These are phyloP conservation scores for Apodemus speciosus DNA, from an alignment of 2,113 vertebrate species.

Conservation along the genomic window DNA sequence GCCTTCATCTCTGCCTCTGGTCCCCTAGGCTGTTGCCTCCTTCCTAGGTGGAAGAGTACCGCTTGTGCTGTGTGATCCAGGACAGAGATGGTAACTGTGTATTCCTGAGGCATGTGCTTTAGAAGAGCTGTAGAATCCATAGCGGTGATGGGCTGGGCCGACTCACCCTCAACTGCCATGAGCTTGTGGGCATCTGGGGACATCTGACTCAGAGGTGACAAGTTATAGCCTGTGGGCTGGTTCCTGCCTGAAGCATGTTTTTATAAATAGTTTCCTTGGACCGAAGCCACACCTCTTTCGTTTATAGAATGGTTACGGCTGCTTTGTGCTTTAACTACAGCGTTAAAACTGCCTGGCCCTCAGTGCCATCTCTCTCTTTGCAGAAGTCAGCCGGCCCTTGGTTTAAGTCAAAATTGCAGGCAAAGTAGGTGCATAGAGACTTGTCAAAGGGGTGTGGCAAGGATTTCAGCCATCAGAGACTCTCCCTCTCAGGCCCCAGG, in stretches of 20 bases:
- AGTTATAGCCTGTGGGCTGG: background rate
- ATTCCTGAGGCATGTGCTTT: background rate
- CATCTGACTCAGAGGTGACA: background rate
- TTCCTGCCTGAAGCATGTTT: constrained; percentile 27
- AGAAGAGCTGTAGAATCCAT: fast-evolving
- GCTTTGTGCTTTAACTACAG: background rate
- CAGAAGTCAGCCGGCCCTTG: background rate
- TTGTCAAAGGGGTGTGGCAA: background rate
- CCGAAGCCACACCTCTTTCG: background rate
- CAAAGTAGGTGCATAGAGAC: background rate
- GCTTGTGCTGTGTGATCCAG: background rate
- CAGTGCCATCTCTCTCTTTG: background rate
- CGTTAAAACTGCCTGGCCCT: constrained; percentile 1
- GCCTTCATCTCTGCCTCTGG: background rate
- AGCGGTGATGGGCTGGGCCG: background rate
- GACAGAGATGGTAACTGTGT: background rate
- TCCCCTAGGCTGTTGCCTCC: background rate
- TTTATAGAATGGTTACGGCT: constrained; percentile 55
- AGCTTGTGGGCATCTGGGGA: background rate
- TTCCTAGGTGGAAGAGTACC: background rate
- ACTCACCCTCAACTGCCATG: background rate
- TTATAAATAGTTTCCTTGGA: constrained; percentile 61
- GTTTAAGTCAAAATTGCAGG: constrained; percentile 33
- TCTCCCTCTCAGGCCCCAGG: background rate
- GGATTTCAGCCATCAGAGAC: background rate